Conservation (phyloP, 2,113 vertebrate species). For the Picathartes gymnocephalus region DNA sequence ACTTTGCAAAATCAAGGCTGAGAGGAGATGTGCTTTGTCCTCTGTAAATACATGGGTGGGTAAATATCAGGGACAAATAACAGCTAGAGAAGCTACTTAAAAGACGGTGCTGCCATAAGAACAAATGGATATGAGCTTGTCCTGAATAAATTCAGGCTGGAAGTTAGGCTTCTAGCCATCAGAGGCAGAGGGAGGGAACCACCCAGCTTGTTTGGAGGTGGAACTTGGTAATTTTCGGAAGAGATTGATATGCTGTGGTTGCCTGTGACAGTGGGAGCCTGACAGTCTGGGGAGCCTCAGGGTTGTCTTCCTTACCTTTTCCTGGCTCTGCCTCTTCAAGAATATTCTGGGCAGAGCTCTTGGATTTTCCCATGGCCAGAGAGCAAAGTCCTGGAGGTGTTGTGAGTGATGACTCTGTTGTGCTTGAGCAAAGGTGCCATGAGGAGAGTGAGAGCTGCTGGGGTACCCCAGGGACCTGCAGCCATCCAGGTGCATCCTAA, state of each 20-base stretch:
- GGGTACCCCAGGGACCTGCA: neutral
- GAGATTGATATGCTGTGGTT: neutral
- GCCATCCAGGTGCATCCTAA: neutral
- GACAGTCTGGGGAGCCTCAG: neutral
- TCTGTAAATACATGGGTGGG: neutral
- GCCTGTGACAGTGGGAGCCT: neutral
- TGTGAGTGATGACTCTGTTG: neutral
- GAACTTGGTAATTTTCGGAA: neutral
- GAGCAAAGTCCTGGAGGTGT: neutral
- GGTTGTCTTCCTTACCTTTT: neutral
- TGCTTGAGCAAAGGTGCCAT: neutral
- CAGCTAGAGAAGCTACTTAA: neutral
- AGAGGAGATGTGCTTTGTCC: neutral
- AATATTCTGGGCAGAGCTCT: neutral
- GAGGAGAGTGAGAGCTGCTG: neutral
- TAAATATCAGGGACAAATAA: conserved; percentile 9
- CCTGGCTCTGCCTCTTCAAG: neutral
- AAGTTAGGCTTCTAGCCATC: neutral
- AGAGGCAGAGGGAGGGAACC: neutral
- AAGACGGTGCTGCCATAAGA: neutral
- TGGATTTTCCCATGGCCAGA: neutral
- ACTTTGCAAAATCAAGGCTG: conserved; percentile 11
- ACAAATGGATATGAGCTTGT: neutral
- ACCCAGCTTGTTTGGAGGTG: neutral
- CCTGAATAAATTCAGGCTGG: neutral